Evolutionary conservation across 1,140 invertebrate genomes (phyloP).

Genomic region (Luehdorfia chinensis): DNA sequence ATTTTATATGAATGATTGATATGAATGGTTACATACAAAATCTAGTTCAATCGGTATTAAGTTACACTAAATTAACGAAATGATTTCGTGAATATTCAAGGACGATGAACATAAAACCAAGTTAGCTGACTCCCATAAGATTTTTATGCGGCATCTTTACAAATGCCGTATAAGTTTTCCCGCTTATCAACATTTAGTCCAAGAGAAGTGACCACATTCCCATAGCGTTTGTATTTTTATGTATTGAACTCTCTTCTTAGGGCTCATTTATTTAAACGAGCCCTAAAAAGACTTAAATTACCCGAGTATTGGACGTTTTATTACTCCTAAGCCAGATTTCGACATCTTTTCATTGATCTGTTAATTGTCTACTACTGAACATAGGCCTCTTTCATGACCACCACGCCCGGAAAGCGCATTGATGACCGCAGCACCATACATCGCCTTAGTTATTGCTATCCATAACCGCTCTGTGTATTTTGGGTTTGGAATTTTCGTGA

Average conservation of each 20-base stretch:
- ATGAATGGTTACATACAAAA: no score
- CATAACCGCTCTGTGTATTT: no score
- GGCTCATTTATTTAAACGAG: not conserved
- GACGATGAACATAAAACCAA: not conserved
- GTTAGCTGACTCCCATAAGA: not conserved
- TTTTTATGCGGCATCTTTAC: slow-evolving; percentile 2
- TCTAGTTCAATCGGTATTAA: no score
- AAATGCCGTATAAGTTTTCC: not conserved
- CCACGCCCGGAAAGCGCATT: no score
- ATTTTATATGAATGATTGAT: no score
- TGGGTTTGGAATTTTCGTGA: no score
- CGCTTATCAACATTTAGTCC: not conserved
- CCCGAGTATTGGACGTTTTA: not conserved
- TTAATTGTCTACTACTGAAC: no score
- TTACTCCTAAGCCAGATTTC: no score
- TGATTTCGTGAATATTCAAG: not conserved
- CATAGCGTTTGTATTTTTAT: not conserved
- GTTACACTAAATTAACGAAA: not conserved
- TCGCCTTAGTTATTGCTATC: no score
- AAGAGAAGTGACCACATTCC: not conserved
- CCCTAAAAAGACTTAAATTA: not conserved
- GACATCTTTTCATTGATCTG: no score
- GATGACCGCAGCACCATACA: no score
- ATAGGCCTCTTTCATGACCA: no score
- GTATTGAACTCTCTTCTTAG: not conserved